Base-by-base conservation (phyloP, 2,888 invertebrate genomes). In the Noctuana brunneofusca region DNA sequence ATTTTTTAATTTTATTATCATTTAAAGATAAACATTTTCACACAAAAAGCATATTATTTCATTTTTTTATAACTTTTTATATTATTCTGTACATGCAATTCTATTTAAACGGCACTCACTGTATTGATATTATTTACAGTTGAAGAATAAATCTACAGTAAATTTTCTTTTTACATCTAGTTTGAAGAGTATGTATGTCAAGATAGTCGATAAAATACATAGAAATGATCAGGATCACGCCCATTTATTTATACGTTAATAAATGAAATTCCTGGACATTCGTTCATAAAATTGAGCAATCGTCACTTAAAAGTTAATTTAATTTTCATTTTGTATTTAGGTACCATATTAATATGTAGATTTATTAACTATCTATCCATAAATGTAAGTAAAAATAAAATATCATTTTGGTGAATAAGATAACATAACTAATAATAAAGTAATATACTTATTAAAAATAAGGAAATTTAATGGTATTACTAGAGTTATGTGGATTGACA, bases 231-330 rank as follows among this genome's bases (percentile, higher is more conserved):
- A 49, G 38, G 55, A 49, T 55, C 49, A 55, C 18, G 11, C 52
- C 16, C 18, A 4, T 50, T 52, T 35, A 48, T 54, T 41, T 22
- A 27, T 63, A 35, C 55, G 32, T 50, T 56, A 38, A 50, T 50
- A 41, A 49, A 30, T 22, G 56, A 63, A 63, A 56, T 55, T 16
- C 62, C 55, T 55, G 55, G 54, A 62, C 60, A 60, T 49, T 55
- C 76, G 74, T 80, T 79, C 73, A 75, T 81, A 87, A 87, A 86
- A 87, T 89, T 89, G 89, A 89, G 89, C 89, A 89, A 88, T 81
- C 78, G 74, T 87, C 75, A 79, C 87, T 83, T 87, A 88, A 84
- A 41, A 78, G 75, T 83, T 83, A 24, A 83, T n/a, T 83, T 83
- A 24, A 84, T 81, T 67, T 70, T 82, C 80, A 81, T 79, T 78